A percentile compares a stretch with the other conserved stretches of the same genome.
Conservation (phyloP, 2,888 invertebrate genomes). For the Branchellion lobata region DNA sequence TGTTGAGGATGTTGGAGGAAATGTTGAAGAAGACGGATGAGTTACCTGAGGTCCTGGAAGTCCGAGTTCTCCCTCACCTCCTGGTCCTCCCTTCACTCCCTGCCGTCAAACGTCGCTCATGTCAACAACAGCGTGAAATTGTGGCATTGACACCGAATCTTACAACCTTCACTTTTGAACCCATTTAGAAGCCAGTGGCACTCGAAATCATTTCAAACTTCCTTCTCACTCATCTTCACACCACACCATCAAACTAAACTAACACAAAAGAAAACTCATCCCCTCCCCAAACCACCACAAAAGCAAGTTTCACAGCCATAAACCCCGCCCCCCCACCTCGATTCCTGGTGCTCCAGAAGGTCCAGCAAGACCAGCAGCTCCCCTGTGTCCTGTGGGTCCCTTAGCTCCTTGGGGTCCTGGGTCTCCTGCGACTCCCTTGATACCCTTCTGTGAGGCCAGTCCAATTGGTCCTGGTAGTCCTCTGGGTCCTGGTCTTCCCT, state of each 20-base stretch:
- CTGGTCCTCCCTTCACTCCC: constrained; percentile 26
- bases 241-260: neutral
- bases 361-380: neutral
- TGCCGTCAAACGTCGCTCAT: neutral
- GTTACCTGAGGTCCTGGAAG: constrained; percentile 8
- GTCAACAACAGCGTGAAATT: neutral
- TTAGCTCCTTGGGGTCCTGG: constrained; percentile 21
- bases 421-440: constrained; percentile 32
- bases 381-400: constrained; percentile 41
- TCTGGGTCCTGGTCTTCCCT: neutral
- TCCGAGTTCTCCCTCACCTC: constrained; percentile 69
- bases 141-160: too few relatives aligned
- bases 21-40: too few relatives aligned
- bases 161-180: too few relatives aligned
- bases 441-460: neutral
- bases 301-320: too few relatives aligned
- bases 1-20: too few relatives aligned
- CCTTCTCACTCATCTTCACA: neutral
- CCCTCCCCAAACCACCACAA: too few relatives aligned
- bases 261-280: neutral
- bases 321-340: neutral
- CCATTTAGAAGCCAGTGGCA: too few relatives aligned
- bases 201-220: neutral
- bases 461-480: neutral
- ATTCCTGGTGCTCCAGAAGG: neutral